These are phyloP conservation scores for Drosophila melanocephala DNA, from an alignment of 2,888 invertebrate species.

Conservation along the genomic window DNA sequence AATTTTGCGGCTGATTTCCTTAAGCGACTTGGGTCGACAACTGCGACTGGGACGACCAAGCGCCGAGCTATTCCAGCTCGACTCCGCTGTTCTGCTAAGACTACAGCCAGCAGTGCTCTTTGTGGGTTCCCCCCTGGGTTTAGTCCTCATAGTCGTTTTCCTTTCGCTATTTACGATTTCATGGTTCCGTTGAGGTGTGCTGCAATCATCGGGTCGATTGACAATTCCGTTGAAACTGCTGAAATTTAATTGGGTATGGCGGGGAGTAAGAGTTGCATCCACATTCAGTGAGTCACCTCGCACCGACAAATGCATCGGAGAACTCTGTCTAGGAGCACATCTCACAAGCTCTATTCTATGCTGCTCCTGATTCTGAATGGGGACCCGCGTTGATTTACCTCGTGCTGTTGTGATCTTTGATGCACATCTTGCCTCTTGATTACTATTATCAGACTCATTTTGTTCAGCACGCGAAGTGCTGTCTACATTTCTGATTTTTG, in stretches of 20 bases:
- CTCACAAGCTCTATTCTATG: constrained; percentile 20
- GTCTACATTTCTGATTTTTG: not conserved
- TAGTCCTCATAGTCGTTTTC: not conserved
- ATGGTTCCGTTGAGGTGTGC: constrained; percentile 34
- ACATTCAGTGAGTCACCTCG: not conserved
- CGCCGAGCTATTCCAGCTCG: constrained; percentile 1
- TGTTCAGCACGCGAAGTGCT: not conserved
- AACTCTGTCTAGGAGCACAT: not conserved
- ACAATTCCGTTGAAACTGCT: constrained; percentile 27
- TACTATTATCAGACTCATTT: not conserved
- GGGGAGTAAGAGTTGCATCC: constrained; percentile 29
- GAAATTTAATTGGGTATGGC: constrained; percentile 26
- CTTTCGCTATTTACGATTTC: not conserved
- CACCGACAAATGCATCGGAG: not conserved
- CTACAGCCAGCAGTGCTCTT: not conserved
- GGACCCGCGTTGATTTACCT: not conserved
- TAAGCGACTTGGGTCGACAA: constrained; percentile 48
- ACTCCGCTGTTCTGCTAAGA: not conserved
- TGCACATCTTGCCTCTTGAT: not conserved
- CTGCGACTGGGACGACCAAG: constrained; percentile 38
- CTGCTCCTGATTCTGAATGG: not conserved
- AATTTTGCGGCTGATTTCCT: constrained; percentile 17
- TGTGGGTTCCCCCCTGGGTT: not conserved
- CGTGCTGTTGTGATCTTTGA: not conserved
- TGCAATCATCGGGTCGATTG: constrained; percentile 16